Base-by-base conservation (phyloP, 1,140 invertebrate species). In the Triops cancriformis region DNA sequence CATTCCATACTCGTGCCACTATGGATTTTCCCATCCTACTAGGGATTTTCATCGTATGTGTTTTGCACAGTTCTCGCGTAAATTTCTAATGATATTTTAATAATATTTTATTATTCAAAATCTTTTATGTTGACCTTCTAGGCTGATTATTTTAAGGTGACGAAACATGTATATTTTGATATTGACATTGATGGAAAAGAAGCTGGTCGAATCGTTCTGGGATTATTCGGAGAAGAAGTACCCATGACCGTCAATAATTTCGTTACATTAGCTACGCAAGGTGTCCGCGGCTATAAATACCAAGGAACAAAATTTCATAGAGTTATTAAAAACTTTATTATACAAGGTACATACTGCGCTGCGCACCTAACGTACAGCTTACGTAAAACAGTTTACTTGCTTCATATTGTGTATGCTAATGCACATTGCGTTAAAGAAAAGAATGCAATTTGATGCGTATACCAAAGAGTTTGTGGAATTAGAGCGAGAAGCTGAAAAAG, bases 241-340 rank as follows among this genome's bases (percentile, higher is more conserved):
- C 97, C 98, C 3, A 97, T 94, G 86, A 96, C 98, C 1, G 95
- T 94, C 0, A 87, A 93, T 80, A 99, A 99, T 83, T 99, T 99
- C 82, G 86, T 90, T 75, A 86, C 91, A 12, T 86, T 98, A n/a
- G 91, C 94, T n/a, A 88, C 90, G 11, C 87, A 89, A 42, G 94
- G 93, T 5, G 88, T 94, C 31, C 86, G 91, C 77, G 92, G 92
- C 6, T 90, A 89, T 82, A 93, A 90, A 37, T 96, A 95, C 83
- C 88, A 88, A 73, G 93, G 92, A 1, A 89, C 91, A 0, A 88
- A 83, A 77, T 94, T 97, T 84, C 93, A 95, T 84, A 86, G 94
- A 37, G 89, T 97, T 14, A 92, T 97, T 73, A 90, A 92, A 82
- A 90, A 92, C 78, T 96, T 97, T 82, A 93, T 97, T 89, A 90